Evolutionary conservation across 2,113 vertebrate species (phyloP), one percentile per base, ranked within the genome.

Genomic region (Verasper variegatus): DNA sequence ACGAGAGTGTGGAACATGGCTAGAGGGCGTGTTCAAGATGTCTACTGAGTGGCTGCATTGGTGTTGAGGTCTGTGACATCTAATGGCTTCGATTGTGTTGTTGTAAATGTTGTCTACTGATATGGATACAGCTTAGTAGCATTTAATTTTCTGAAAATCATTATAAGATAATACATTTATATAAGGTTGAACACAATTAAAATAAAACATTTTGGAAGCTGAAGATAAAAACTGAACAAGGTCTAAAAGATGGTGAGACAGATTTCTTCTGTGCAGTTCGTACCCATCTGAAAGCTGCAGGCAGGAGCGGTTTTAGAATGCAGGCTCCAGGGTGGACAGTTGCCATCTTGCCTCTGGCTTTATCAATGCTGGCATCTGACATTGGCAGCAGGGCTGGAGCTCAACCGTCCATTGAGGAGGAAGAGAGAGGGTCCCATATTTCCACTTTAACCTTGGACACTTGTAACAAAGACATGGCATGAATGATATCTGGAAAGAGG

Each of bases 301-400:
- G 82, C 78, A 63, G 80, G 76, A 74, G 56, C 58, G 13, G 60
- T 84, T 91, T 91, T 82, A 81, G 87, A 91, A 91, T 89, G 88
- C 86, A 89, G 84, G 85, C 88, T 88, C 65, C 75, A 57, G 82
- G 88, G 89, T 87, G 86, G 90, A 88, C 87, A 88, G 77, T 90
- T 87, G 87, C 90, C 89, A 89, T 89, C 82, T 90, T 71, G 87
- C 87, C 82, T 82, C 80, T 81, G 86, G 84, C 78, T 69, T 90
- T 84, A 90, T 91, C 87, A 77, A 70, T 71, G 80, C 82, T 90
- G 92, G 89, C 92, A 80, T 85, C 85, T 88, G 88, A 91, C 84
- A 71, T 68, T 68, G 76, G 83, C 81, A 87, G 72, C 68, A 73
- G 83, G 61, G 74, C 82, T 57, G 65, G 57, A 75, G 68, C 85